A percentile compares a stretch with the other conserved stretches of the same genome.
Evolutionary conservation across 1,140 invertebrate genomes (phyloP).

Genomic region (Drosophila lini): DNA sequence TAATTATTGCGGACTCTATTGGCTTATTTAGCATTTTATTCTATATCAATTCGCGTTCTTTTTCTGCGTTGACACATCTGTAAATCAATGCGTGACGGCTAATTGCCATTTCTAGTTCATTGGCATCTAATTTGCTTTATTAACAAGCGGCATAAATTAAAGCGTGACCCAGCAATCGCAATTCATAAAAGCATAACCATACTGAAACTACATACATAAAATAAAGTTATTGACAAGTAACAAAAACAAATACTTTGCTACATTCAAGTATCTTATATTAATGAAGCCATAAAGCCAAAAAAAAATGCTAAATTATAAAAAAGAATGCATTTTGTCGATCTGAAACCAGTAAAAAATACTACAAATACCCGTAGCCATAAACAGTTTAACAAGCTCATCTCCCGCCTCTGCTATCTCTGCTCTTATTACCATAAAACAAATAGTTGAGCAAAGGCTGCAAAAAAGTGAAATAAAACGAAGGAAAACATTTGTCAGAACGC

Average conservation of each 20-base stretch:
- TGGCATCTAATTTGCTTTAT: constrained; percentile 65
- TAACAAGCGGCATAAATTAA: constrained; percentile 58
- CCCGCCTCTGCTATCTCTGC: constrained; percentile 6
- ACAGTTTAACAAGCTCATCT: constrained; percentile 15
- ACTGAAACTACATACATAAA: constrained; percentile 5
- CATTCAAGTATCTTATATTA: neutral
- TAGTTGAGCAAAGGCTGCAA: constrained; percentile 12
- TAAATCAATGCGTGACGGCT: constrained; percentile 48
- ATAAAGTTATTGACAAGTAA: constrained; percentile 40
- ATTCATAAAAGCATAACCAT: constrained; percentile 21
- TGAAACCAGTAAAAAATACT: neutral
- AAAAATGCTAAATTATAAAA: too few relatives aligned
- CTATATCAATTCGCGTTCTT: neutral
- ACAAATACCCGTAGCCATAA: constrained; percentile 8
- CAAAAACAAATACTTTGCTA: neutral
- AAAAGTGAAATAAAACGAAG: constrained; percentile 28
- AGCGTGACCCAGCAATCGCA: constrained; percentile 25
- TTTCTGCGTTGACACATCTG: constrained; percentile 27
- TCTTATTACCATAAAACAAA: constrained; percentile 44
- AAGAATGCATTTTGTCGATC: too few relatives aligned
- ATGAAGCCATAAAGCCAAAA: neutral
- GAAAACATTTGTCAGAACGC: constrained; percentile 61
- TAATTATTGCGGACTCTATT: constrained; percentile 40
- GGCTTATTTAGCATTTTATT: constrained; percentile 45
- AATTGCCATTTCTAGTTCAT: constrained; percentile 70